phyloP scores from a whole-genome alignment of 2,888 invertebrate species.

The Beris chalybata region DNA sequence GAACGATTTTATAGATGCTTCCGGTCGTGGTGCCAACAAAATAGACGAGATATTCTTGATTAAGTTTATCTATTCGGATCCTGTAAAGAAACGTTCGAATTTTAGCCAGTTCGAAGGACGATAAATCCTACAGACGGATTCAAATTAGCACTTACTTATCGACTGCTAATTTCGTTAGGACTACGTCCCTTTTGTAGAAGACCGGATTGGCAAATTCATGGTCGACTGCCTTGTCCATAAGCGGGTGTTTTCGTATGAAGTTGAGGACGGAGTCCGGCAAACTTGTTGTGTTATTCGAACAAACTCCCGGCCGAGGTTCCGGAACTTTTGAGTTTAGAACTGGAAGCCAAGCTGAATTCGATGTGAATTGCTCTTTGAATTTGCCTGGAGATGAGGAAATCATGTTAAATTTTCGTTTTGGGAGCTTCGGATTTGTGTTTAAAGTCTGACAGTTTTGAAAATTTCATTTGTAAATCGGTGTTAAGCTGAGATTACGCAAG shows the following conservation, averaged over 20 bases:
- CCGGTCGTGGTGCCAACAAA: slow-evolving; percentile 87
- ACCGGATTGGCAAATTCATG: slow-evolving; percentile 93
- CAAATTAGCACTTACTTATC: slow-evolving; percentile 63
- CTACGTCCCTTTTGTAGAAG: slow-evolving; percentile 87
- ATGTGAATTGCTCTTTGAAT: slow-evolving; percentile 94
- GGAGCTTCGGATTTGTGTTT: slow-evolving; percentile 1
- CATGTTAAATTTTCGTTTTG: too few relatives aligned
- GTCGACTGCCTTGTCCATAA: slow-evolving; percentile 96
- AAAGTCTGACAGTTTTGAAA: neutral
- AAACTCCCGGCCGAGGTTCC: slow-evolving; percentile 90
- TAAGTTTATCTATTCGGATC: slow-evolving; percentile 56
- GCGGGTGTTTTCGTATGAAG: slow-evolving; percentile 94
- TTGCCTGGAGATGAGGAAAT: slow-evolving; percentile 47
- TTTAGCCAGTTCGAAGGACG: neutral
- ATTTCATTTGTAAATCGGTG: too few relatives aligned
- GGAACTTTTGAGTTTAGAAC: slow-evolving; percentile 89
- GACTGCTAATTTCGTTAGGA: slow-evolving; percentile 88
- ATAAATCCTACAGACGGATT: neutral
- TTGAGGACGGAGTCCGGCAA: slow-evolving; percentile 91
- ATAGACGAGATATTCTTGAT: slow-evolving; percentile 80
- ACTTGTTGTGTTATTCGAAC: slow-evolving; percentile 90
- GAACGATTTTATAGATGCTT: slow-evolving; percentile 90
- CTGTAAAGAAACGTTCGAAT: slow-evolving; percentile 41
- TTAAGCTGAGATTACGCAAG: neutral
- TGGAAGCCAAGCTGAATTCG: slow-evolving; percentile 92